Evolutionary conservation across 2,113 vertebrate species (phyloP), one percentile per base, ranked within the genome.

Genomic region (Aphelocoma coerulescens): DNA sequence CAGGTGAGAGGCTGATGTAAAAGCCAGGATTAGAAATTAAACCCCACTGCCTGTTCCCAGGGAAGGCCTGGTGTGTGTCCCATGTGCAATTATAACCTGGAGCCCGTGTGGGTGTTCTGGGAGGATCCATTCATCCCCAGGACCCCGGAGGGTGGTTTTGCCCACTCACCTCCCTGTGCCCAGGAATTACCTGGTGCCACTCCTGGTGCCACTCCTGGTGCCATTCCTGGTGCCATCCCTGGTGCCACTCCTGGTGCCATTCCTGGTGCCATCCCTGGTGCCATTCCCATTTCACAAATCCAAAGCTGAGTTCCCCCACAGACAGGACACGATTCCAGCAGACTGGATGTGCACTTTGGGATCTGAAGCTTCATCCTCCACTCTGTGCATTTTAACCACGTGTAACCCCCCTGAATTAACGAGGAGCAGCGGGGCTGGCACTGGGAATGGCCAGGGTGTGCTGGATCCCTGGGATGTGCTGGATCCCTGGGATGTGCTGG

Each of bases 91-190:
- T 15, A 1, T 1, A 3, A 6, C 12, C 22, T 19, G 13, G 51
- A 8, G 15, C 2, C 2, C 13, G 6, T 14, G 3, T 1, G 6
- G n/a, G 24, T 7, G 43, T 18, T 39, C 51, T 49, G 43, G 13
- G 9, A 21, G 7, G 18, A 18, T 17, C 61, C 61, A 21, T 15
- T 30, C 2, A 15, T 30, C 18, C 55, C 61, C 59, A 28, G 24
- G 16, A 8, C 33, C 3, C 1, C 3, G 22, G 1, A 13, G 39
- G 15, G 12, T 33, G 6, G 3, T 28, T 69, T 14, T 28, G 35
- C 44, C 23, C 35, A 0, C 39, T 26, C 55, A 0, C 4, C 33
- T 8, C 30, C 48, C 62, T 19, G 4, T 1, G 9, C 51, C 33
- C 43, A 22, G 59, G 1, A 52, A 1, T 10, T 11, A 7, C 58